phyloP scores from a whole-genome alignment of 2,888 invertebrate genomes.

The Antheraea yamamai region DNA sequence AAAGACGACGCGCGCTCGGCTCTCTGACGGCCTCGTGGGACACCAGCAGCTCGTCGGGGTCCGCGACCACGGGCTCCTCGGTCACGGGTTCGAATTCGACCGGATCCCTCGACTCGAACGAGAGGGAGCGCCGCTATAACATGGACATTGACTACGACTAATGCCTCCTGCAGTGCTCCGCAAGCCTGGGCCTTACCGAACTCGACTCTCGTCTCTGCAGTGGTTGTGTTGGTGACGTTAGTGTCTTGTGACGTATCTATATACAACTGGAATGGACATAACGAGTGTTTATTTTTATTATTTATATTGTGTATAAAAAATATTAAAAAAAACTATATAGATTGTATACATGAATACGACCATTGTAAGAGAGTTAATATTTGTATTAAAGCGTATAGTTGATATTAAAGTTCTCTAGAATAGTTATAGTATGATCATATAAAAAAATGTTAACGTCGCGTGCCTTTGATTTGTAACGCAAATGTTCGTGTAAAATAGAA shows the following conservation, averaged over 20 bases:
- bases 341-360: constrained; percentile 33
- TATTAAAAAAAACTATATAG: constrained; percentile 29
- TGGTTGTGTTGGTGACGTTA: constrained; percentile 33
- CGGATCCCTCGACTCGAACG: constrained; percentile 46
- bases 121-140: constrained; percentile 62
- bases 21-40: constrained; percentile 29
- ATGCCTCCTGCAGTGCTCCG: constrained; percentile 16
- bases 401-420: constrained; percentile 29
- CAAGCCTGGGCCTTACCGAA: background rate
- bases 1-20: constrained; percentile 26
- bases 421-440: constrained; percentile 36
- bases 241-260: constrained; percentile 7
- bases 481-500: constrained; percentile 17
- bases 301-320: constrained; percentile 34
- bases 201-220: constrained; percentile 23
- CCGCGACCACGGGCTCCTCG: constrained; percentile 21
- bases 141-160: constrained; percentile 79
- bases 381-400: constrained; percentile 35
- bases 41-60: constrained; percentile 31
- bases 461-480: constrained; percentile 47
- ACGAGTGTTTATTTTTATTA: constrained; percentile 31
- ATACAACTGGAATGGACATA: constrained; percentile 27
- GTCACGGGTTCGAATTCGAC: constrained; percentile 41
- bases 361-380: constrained; percentile 36
- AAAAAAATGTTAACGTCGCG: constrained; percentile 32